A percentile compares a stretch with the other conserved stretches of the same genome.
Conservation (phyloP, 2,797 vertebrate genomes). For the Macrochelys suwanniensis region DNA sequence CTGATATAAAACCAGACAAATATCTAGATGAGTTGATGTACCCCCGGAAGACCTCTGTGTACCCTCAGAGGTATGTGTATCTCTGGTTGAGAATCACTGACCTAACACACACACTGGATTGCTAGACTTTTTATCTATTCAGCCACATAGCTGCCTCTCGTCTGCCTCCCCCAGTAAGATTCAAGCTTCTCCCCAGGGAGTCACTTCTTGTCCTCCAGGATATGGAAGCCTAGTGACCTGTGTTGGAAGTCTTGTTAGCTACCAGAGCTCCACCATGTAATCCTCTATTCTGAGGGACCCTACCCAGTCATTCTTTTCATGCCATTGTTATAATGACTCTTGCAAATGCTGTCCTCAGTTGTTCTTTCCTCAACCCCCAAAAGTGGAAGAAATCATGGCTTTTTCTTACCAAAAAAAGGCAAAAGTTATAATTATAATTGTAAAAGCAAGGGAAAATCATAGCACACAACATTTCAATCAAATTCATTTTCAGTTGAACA, state of each 20-base stretch:
- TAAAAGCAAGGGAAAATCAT: not conserved
- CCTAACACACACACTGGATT: too few species aligned
- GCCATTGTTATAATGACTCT: not conserved
- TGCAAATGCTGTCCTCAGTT: not conserved
- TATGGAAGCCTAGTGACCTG: too few species aligned
- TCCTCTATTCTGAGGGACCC: too few species aligned
- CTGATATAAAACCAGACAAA: too few species aligned
- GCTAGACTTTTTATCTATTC: not conserved
- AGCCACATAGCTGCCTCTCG: not conserved
- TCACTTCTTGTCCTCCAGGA: too few species aligned
- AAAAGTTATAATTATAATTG: not conserved
- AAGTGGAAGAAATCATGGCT: not conserved
- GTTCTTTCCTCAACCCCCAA: too few species aligned
- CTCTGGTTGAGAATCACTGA: too few species aligned
- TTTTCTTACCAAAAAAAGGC: not conserved
- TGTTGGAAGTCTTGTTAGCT: not conserved
- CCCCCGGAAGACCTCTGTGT: too few species aligned
- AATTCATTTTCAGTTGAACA: not conserved
- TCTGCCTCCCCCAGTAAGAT: not conserved
- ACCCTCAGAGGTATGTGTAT: too few species aligned
- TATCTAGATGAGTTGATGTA: too few species aligned
- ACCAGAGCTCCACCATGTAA: not conserved
- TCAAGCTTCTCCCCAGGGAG: not conserved
- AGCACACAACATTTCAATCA: not conserved
- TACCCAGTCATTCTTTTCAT: not conserved